phyloP scores from a whole-genome alignment of 1,140 invertebrate genomes.

The Macrocentrus cingulum region DNA sequence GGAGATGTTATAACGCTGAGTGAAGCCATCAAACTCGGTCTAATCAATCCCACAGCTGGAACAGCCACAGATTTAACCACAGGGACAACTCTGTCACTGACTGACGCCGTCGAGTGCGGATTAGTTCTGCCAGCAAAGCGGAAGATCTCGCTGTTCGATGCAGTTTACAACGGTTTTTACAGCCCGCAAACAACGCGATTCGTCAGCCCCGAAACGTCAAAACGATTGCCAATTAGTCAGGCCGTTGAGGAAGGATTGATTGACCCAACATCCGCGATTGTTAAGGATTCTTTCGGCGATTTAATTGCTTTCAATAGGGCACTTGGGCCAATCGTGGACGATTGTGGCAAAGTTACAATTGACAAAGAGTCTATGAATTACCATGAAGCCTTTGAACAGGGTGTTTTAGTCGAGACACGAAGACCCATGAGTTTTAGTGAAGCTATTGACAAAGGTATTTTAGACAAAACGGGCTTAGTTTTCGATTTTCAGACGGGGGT shows the following conservation, averaged over 20 bases:
- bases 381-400: constrained; percentile 81
- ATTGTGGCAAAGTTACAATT: constrained; percentile 69
- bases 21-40: constrained; percentile 78
- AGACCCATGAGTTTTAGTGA: constrained; percentile 82
- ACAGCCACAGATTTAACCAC: constrained; percentile 75
- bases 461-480: constrained; percentile 75
- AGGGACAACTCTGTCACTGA: constrained; percentile 73
- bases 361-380: constrained; percentile 74
- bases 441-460: constrained; percentile 80
- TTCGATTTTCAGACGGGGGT: constrained; percentile 77
- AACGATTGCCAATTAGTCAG: constrained; percentile 73
- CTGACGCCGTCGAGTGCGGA: constrained; percentile 78
- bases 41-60: constrained; percentile 80
- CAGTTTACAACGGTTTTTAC: constrained; percentile 83
- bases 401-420: constrained; percentile 78
- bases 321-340: constrained; percentile 77
- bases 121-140: constrained; percentile 79
- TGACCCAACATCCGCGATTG: constrained; percentile 78
- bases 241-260: constrained; percentile 79
- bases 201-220: constrained; percentile 69
- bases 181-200: constrained; percentile 73
- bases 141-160: constrained; percentile 81
- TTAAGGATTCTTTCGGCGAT: constrained; percentile 63
- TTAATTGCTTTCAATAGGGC: constrained; percentile 81
- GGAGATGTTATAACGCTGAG: constrained; percentile 77